These are phyloP conservation scores for Leptopterna dolabrata DNA, from an alignment of 2,888 invertebrate genomes.

Conservation along the genomic window DNA sequence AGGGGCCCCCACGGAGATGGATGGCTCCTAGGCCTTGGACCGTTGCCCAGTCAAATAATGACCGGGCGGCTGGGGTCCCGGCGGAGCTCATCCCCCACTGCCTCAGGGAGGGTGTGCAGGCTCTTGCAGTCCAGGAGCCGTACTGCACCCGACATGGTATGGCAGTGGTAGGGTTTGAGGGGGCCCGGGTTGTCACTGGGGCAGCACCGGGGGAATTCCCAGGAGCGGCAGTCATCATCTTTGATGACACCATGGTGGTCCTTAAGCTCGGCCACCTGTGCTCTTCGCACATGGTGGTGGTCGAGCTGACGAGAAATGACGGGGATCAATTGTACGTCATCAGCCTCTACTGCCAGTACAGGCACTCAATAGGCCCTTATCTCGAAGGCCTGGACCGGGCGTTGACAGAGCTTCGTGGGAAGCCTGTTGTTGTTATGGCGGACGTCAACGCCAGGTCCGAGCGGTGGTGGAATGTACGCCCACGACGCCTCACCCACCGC, in stretches of 20 bases:
- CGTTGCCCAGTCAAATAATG: background rate
- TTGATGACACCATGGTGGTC: background rate
- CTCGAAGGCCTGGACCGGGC: background rate
- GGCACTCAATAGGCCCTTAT: background rate
- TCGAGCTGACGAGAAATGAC: background rate
- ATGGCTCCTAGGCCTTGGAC: background rate
- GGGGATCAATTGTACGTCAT: background rate
- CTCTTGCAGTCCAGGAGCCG: too few species aligned
- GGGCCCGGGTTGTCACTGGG: background rate
- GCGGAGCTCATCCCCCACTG: background rate
- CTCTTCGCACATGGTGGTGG: background rate
- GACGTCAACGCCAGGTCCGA: conserved; percentile 16
- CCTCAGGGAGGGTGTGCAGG: background rate
- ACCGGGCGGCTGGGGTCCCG: background rate
- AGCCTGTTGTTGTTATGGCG: background rate
- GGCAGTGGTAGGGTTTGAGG: background rate
- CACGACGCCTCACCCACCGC: background rate
- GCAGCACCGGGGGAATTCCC: background rate
- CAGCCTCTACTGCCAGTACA: conserved; percentile 23
- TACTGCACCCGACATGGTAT: background rate
- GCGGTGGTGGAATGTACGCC: background rate
- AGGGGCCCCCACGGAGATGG: background rate
- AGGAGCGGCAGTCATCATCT: background rate
- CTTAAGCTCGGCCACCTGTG: conserved; percentile 11
- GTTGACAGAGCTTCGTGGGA: background rate